A percentile compares a stretch with the other conserved stretches of the same genome.
phyloP scores from a whole-genome alignment of 2,797 vertebrate species.

The Myotis vivesi region DNA sequence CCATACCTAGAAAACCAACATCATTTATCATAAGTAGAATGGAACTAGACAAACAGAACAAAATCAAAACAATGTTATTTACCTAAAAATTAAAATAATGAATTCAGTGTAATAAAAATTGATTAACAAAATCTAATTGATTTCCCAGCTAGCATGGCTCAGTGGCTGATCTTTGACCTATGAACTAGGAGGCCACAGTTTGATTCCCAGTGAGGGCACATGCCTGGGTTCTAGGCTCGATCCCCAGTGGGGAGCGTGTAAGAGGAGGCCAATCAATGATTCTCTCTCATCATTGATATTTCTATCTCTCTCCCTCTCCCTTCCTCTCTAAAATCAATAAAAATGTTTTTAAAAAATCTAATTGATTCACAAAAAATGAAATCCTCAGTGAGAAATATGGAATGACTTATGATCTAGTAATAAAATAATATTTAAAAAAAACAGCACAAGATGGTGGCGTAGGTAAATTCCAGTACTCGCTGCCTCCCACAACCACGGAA shows the following conservation, averaged over 20 bases:
- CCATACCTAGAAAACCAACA: neutral
- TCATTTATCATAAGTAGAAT: neutral
- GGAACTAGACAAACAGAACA: neutral
- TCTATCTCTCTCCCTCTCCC: no score
- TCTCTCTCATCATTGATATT: no score
- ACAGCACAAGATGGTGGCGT: no score
- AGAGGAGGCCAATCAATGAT: no score
- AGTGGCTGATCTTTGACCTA: no score
- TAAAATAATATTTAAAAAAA: neutral
- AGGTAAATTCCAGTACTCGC: no score
- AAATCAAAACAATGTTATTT: neutral
- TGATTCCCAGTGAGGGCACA: no score
- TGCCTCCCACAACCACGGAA: no score
- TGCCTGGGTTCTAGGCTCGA: no score
- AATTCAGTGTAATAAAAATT: neutral
- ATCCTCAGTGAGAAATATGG: neutral
- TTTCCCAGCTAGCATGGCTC: neutral
- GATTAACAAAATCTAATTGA: neutral
- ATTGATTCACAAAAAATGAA: neutral
- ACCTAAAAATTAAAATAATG: neutral
- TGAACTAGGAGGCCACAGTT: no score
- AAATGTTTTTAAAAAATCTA: neutral
- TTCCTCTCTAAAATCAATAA: no score
- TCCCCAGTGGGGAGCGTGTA: no score
- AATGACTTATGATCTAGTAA: neutral